Conservation (phyloP, 2,888 invertebrate genomes). For the Tiliacea aurago region DNA sequence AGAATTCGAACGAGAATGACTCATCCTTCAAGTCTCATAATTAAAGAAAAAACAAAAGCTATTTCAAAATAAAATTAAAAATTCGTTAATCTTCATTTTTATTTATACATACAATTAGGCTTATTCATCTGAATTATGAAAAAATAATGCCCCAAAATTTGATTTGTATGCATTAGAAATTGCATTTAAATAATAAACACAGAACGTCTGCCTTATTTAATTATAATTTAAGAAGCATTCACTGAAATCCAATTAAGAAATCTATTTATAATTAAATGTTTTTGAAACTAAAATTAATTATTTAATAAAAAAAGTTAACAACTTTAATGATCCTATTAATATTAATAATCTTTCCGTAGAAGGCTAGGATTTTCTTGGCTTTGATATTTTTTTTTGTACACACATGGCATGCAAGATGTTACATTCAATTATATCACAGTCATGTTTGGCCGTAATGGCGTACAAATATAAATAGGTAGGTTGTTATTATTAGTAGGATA, state of each 20-base stretch:
- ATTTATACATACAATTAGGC: not conserved
- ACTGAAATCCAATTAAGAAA: not conserved
- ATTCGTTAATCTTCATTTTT: not conserved
- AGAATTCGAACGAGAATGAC: not conserved
- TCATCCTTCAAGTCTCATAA: not conserved
- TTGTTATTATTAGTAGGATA: too few relatives aligned
- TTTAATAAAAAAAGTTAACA: not conserved
- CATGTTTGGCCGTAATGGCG: too few relatives aligned
- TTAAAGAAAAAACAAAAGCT: not conserved
- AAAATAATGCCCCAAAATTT: conserved; percentile 9
- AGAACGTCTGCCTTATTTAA: conserved; percentile 14
- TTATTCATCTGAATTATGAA: conserved; percentile 18
- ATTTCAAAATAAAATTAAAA: not conserved
- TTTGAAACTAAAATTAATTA: conserved; percentile 1
- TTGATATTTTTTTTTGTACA: not conserved
- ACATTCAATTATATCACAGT: too few relatives aligned
- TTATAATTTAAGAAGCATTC: conserved; percentile 16
- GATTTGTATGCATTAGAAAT: conserved; percentile 12
- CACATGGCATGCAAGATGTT: too few relatives aligned
- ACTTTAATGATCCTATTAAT: conserved; percentile 5
- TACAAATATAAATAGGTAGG: too few relatives aligned
- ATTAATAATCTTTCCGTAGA: conserved; percentile 17
- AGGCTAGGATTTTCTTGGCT: not conserved
- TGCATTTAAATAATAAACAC: conserved; percentile 12
- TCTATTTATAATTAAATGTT: conserved; percentile 1